Percentiles rank a stretch among this genome's conserved stretches.
Evolutionary conservation across 2,888 invertebrate species (phyloP).

Genomic region (Watsonalla cultraria): DNA sequence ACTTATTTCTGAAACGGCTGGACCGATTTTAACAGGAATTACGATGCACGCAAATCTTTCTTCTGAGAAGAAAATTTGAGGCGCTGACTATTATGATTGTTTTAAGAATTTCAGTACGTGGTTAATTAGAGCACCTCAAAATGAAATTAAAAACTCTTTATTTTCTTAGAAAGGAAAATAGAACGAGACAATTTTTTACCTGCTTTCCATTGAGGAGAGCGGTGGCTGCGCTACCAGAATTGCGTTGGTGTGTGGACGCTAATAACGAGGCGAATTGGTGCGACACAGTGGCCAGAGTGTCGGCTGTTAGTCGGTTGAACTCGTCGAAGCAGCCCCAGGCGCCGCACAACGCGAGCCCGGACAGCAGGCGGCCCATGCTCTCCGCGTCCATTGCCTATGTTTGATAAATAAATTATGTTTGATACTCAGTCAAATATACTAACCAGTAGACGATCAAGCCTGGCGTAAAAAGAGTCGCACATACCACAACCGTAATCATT

Average conservation of each 20-base stretch:
- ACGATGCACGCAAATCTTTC: no score
- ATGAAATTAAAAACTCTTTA: background rate
- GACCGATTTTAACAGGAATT: no score
- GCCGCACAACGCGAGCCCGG: constrained; percentile 94
- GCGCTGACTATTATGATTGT: no score
- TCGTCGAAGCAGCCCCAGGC: constrained; percentile 99
- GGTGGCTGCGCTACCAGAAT: constrained; percentile 22
- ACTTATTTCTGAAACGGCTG: no score
- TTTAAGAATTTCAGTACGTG: no score
- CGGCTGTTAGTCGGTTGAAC: constrained; percentile 97
- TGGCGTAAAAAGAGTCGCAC: no score
- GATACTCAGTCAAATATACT: no score
- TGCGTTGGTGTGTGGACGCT: constrained; percentile 76
- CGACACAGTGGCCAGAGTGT: constrained; percentile 95
- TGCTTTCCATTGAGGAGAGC: constrained; percentile 63
- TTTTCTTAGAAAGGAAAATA: background rate
- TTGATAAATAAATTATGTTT: background rate
- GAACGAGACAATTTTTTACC: constrained; percentile 24
- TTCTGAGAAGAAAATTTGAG: no score
- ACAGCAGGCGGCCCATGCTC: constrained; percentile 96
- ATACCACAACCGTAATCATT: no score
- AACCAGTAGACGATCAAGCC: no score
- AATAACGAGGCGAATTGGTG: constrained; percentile 97
- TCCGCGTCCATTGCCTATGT: constrained; percentile 94
- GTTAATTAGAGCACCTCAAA: background rate